Evolutionary conservation across 2,888 invertebrate species (phyloP).

Genomic region (Drosophila neonasuta): DNA sequence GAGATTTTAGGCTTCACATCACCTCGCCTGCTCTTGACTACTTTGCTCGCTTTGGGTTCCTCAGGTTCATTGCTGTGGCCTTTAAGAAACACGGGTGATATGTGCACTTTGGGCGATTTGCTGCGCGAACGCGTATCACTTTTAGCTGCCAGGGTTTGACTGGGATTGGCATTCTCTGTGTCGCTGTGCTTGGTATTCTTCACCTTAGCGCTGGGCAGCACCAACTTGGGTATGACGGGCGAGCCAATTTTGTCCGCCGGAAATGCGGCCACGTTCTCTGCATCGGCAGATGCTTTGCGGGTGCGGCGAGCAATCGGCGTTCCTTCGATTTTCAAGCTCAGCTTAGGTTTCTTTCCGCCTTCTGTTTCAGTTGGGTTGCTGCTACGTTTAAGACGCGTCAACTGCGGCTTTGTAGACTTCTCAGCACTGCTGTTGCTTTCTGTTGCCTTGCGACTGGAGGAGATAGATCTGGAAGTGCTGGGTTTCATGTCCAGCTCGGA

Average conservation of each 20-base stretch:
- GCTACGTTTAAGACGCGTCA: slow-evolving; percentile 43
- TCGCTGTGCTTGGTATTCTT: slow-evolving; percentile 45
- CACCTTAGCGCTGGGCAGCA: slow-evolving; percentile 50
- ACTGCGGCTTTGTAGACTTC: slow-evolving; percentile 31
- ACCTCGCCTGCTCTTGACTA: neutral
- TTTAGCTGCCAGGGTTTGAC: slow-evolving; percentile 7
- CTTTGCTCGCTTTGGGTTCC: slow-evolving; percentile 25
- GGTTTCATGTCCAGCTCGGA: slow-evolving; percentile 9
- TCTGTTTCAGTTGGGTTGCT: slow-evolving; percentile 2
- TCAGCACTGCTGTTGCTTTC: neutral
- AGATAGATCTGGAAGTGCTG: neutral
- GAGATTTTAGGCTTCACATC: slow-evolving; percentile 41
- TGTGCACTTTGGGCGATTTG: slow-evolving; percentile 74
- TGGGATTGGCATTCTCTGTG: slow-evolving; percentile 46
- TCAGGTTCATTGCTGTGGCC: neutral
- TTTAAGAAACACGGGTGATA: slow-evolving; percentile 72
- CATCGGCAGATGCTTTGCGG: slow-evolving; percentile 44
- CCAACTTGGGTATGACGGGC: slow-evolving; percentile 66
- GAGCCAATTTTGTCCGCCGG: slow-evolving; percentile 56
- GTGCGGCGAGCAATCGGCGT: slow-evolving; percentile 69
- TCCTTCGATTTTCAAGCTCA: neutral
- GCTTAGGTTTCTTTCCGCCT: slow-evolving; percentile 41
- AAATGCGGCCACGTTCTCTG: slow-evolving; percentile 13
- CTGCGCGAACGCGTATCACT: slow-evolving; percentile 57
- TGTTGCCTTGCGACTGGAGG: slow-evolving; percentile 1